Evolutionary conservation across 1,140 invertebrate species (phyloP).

Genomic region (Leguminivora glycinivorella): DNA sequence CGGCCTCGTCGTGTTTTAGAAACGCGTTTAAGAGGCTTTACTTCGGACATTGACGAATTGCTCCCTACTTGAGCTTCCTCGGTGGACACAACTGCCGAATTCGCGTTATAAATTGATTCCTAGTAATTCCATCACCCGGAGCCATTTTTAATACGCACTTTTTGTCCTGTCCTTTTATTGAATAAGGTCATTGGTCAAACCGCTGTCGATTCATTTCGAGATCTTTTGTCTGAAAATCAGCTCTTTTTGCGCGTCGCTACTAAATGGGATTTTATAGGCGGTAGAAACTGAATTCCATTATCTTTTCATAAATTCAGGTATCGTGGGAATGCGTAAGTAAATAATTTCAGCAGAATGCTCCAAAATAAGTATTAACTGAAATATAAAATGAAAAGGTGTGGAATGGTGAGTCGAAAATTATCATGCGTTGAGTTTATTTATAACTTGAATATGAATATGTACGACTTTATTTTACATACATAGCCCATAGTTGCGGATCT

Average conservation of each 20-base stretch:
- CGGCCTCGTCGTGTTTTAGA: constrained; percentile 38
- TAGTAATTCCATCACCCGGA: constrained; percentile 35
- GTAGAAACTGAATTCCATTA: not conserved
- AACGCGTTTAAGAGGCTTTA: constrained; percentile 51
- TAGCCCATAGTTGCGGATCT: no score
- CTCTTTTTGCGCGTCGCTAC: constrained; percentile 8
- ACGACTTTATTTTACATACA: no score
- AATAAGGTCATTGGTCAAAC: constrained; percentile 28
- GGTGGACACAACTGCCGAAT: constrained; percentile 43
- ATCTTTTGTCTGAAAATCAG: constrained; percentile 11
- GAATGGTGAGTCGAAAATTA: not conserved
- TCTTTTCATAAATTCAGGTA: not conserved
- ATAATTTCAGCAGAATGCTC: not conserved
- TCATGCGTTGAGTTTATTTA: no score
- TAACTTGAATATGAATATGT: no score
- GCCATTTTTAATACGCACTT: constrained; percentile 27
- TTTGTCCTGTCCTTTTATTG: constrained; percentile 27
- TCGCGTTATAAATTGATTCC: constrained; percentile 53
- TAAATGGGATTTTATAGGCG: not conserved
- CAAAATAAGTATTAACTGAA: not conserved
- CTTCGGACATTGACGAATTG: constrained; percentile 51
- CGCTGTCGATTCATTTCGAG: constrained; percentile 13
- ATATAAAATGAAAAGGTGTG: not conserved
- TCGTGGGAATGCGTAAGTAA: not conserved
- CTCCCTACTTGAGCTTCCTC: constrained; percentile 34